Evolutionary conservation across 2,888 invertebrate species (phyloP).

Genomic region (Ophonus ardosiacus): DNA sequence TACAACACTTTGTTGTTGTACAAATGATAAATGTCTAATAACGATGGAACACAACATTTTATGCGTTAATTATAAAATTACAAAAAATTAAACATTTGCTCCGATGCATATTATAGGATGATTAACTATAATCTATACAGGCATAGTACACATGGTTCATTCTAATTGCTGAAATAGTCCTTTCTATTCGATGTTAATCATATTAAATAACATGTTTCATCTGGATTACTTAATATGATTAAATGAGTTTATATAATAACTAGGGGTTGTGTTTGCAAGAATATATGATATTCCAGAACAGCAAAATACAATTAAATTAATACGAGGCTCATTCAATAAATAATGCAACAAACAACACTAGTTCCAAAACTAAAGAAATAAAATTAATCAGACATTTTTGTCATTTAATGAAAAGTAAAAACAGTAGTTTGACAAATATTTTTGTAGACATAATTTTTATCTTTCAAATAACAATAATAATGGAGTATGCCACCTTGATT

Average conservation of each 20-base stretch:
- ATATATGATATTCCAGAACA: constrained; percentile 54
- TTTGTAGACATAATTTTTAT: too few species aligned
- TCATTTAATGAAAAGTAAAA: too few species aligned
- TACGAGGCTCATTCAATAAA: background rate
- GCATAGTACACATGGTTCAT: constrained; percentile 53
- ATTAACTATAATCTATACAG: constrained; percentile 57
- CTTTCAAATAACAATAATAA: too few species aligned
- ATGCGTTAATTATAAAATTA: constrained; percentile 59
- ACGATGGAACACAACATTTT: constrained; percentile 54
- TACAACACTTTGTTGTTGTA: constrained; percentile 56
- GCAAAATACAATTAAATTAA: constrained; percentile 35
- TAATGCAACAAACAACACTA: background rate
- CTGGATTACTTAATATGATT: constrained; percentile 50
- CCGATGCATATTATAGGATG: constrained; percentile 60
- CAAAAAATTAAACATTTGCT: constrained; percentile 62
- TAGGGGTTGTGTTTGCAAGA: constrained; percentile 57
- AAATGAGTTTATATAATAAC: constrained; percentile 4
- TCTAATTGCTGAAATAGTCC: constrained; percentile 62
- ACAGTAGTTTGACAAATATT: too few species aligned
- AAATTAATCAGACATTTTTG: too few species aligned
- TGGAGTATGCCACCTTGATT: too few species aligned
- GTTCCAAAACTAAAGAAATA: background rate
- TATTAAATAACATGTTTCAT: constrained; percentile 45
- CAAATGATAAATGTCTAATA: constrained; percentile 50
- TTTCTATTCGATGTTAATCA: constrained; percentile 45